These are phyloP conservation scores for Acropternis orthonyx DNA, from an alignment of 2,797 vertebrate species.

Conservation along the genomic window DNA sequence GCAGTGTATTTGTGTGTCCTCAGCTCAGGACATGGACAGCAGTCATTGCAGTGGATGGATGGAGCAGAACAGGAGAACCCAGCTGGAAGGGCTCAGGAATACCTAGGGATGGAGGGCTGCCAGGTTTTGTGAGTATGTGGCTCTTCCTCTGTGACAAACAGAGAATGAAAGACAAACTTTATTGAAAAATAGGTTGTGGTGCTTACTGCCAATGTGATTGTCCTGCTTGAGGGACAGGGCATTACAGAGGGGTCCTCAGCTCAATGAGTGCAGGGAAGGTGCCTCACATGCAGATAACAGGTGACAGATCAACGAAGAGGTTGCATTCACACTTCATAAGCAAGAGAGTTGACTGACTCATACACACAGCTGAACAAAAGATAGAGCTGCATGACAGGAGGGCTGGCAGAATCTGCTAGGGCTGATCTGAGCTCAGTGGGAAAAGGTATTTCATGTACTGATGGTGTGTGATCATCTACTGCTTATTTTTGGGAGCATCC, in stretches of 20 bases:
- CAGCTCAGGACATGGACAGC: background rate
- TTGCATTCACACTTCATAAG: background rate
- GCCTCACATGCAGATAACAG: background rate
- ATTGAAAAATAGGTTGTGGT: background rate
- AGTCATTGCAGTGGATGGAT: background rate
- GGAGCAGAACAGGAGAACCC: background rate
- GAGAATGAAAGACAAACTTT: background rate
- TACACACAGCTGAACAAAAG: background rate
- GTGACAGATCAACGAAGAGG: background rate
- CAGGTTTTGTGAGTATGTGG: background rate
- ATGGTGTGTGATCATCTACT: background rate
- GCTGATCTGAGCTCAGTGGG: background rate
- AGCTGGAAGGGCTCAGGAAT: background rate
- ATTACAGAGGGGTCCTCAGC: background rate
- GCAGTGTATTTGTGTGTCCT: background rate
- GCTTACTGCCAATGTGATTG: background rate
- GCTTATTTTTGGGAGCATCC: background rate
- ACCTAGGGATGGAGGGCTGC: background rate
- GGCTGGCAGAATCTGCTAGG: background rate
- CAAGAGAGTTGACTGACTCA: fast-evolving
- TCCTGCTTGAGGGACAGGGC: background rate
- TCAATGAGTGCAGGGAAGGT: fast-evolving
- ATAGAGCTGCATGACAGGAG: background rate
- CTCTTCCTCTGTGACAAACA: background rate
- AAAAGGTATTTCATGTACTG: background rate